Conservation (phyloP, 2,113 vertebrate species). For the Tupaia chinensis region DNA sequence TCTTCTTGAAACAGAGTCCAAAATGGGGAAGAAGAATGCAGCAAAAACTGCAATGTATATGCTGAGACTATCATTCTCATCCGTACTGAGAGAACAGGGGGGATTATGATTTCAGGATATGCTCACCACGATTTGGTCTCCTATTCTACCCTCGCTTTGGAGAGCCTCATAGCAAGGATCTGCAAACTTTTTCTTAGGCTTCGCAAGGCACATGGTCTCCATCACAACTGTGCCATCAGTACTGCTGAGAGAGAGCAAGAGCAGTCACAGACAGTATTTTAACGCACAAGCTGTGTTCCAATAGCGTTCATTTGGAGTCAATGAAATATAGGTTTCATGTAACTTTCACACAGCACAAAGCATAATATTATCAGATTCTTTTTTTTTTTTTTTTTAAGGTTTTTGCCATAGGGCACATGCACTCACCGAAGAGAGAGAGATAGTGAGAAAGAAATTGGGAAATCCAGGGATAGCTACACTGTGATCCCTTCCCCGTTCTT, state of each 20-base stretch:
- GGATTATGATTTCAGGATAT: not conserved
- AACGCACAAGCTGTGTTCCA: not conserved
- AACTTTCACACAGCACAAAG: not conserved
- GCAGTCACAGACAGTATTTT: not conserved
- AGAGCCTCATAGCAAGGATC: not conserved
- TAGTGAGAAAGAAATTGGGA: no score
- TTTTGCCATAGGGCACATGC: no score
- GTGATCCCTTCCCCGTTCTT: no score
- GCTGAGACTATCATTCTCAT: not conserved
- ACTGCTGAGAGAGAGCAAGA: not conserved
- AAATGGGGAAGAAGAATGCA: not conserved
- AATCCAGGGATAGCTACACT: no score
- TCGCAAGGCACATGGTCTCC: not conserved
- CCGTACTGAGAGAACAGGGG: not conserved
- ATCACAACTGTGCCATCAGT: not conserved
- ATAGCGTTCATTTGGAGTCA: not conserved
- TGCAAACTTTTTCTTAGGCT: not conserved
- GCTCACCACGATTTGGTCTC: rapidly evolving
- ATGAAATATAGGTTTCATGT: not conserved
- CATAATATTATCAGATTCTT: not conserved
- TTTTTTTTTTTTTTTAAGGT: no score
- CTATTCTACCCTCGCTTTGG: not conserved
- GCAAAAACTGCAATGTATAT: not conserved
- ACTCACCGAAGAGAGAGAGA: no score
- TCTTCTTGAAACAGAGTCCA: not conserved